Conservation (phyloP, 2,113 vertebrate species). For the Brienomyrus longianalis region DNA sequence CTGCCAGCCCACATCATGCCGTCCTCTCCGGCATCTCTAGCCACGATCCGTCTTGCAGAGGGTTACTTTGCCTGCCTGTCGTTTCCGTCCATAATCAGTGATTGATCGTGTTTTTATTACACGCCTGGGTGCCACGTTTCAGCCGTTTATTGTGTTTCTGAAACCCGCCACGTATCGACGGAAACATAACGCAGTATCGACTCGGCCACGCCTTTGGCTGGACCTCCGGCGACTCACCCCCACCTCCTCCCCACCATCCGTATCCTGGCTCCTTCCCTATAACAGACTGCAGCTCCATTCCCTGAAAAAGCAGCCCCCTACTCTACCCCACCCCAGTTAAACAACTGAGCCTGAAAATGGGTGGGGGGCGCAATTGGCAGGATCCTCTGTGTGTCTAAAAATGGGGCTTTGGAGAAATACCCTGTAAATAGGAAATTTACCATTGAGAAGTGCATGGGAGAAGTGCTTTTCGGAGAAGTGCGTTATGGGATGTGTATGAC, state of each 20-base stretch:
- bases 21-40: neutral
- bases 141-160: neutral
- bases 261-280: neutral
- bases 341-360: neutral
- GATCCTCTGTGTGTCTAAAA: neutral
- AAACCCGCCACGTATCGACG: neutral
- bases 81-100: constrained; percentile 1
- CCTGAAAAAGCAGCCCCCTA: neutral
- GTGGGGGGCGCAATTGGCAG: neutral
- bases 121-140: neutral
- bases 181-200: neutral
- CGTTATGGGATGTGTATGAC: neutral
- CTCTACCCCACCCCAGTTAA: neutral
- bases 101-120: constrained; percentile 12
- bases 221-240: neutral
- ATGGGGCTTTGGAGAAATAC: neutral
- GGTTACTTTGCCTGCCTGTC: neutral
- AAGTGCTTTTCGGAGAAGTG: no score
- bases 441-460: no score
- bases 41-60: neutral
- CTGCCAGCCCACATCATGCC: neutral
- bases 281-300: neutral
- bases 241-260: neutral
- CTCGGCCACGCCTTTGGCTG: neutral
- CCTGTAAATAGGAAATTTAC: neutral